Conservation (phyloP, 2,797 vertebrate genomes). For the Chloroceryle amazona region DNA sequence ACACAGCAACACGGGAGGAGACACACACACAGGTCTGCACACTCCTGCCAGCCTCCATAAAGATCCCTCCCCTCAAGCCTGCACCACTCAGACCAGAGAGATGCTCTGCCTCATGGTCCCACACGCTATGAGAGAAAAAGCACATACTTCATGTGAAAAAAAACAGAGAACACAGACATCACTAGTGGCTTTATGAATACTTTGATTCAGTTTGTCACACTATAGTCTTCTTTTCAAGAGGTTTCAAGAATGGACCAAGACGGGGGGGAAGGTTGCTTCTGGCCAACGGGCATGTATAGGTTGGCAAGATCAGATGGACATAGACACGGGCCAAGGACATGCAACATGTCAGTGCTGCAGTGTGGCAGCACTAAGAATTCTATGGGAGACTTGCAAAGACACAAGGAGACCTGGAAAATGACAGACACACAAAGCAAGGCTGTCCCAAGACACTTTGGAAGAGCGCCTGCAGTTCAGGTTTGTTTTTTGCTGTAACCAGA, state of each 20-base stretch:
- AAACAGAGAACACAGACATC: neutral
- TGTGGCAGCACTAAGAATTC: neutral
- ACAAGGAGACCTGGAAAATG: neutral
- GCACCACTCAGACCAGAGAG: neutral
- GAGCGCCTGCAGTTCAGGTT: neutral
- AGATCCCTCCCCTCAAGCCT: neutral
- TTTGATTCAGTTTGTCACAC: neutral
- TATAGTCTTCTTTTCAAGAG: neutral
- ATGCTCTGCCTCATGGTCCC: neutral
- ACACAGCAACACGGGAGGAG: neutral
- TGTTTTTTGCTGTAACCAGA: neutral
- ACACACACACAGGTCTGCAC: neutral
- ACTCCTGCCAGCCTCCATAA: neutral
- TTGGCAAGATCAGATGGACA: neutral
- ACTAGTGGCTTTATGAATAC: neutral
- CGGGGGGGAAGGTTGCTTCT: neutral
- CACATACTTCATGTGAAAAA: neutral
- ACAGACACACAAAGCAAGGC: neutral
- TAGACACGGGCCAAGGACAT: fast-evolving
- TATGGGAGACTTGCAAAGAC: neutral
- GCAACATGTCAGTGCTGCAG: neutral
- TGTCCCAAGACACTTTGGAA: neutral
- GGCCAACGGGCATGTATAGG: neutral
- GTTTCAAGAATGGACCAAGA: neutral
- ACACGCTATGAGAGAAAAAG: fast-evolving